These are phyloP conservation scores for Callosobruchus maculatus DNA, from an alignment of 2,888 invertebrate species.

Conservation along the genomic window DNA sequence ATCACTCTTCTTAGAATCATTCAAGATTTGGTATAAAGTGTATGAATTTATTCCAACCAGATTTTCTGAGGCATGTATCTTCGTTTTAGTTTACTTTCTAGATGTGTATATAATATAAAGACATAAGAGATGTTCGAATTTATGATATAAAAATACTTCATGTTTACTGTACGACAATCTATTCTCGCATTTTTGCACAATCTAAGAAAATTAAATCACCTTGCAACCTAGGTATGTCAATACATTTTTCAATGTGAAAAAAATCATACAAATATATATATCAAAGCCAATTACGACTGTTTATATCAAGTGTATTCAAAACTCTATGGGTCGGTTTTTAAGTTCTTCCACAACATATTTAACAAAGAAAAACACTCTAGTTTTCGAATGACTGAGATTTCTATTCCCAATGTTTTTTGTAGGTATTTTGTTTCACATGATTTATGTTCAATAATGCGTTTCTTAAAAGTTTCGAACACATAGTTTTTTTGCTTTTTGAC, in stretches of 20 bases:
- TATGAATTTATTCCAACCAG: background rate
- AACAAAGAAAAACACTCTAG: too few species aligned
- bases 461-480: too few species aligned
- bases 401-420: too few species aligned
- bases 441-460: too few species aligned
- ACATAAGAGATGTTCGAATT: constrained; percentile 1
- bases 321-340: background rate
- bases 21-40: too few species aligned
- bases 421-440: too few species aligned
- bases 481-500: too few species aligned
- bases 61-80: background rate
- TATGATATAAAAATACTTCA: constrained; percentile 8
- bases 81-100: background rate
- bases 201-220: constrained; percentile 21
- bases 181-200: constrained; percentile 33
- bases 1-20: too few species aligned
- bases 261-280: constrained; percentile 21
- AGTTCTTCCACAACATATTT: background rate
- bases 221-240: constrained; percentile 25
- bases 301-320: constrained; percentile 26
- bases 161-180: constrained; percentile 39
- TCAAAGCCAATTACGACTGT: constrained; percentile 27
- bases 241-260: constrained; percentile 14
- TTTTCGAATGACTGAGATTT: too few species aligned
- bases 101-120: constrained; percentile 1